Base-by-base conservation (phyloP, 2,113 vertebrate genomes). In the Crypturellus undulatus region DNA sequence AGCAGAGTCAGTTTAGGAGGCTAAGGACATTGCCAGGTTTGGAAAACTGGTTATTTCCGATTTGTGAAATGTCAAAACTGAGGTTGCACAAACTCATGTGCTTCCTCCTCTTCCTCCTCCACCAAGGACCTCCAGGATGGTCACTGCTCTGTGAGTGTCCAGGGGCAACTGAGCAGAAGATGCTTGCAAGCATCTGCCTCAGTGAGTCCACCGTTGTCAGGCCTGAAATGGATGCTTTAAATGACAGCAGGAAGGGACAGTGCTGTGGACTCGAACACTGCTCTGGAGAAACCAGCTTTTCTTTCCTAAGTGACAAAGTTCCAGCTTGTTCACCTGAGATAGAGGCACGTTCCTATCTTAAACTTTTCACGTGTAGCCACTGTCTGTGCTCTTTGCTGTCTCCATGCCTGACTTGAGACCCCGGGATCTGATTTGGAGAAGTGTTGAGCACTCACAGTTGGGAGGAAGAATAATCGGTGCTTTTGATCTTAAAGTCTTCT, bases 401-500 rank as follows among this genome's bases (percentile, higher is more conserved):
- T 68, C n/a, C n/a, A 16, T 89, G 87, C 52, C 73, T 79, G 65
- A 68, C n/a, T 56, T 38, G 34, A 60, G 52, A 22, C 52, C 4
- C 1, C n/a, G 47, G 10, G n/a, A 5, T 77, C 52, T 84, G 88
- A 64, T 82, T 47, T 90, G 32, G 32, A 6, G 12, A 60, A 69
- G 30, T 56, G 42, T 34, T 24, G 21, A 60, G 65, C 26, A 12
- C 49, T 90, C 63, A 19, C 43, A 62, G 63, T 69, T 68, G 17
- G 4, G 38, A 91, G 28, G 25, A 91, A 87, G 87, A 83, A 73
- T 69, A 80, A 26, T 43, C 54, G 75, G 30, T 43, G 21, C 38
- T 92, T 95, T 91, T 94, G 28, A 56, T 87, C 38, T 60, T 72
- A 20, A 65, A 84, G 22, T 40, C 34, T 86, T 86, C 56, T 69